Evolutionary conservation across 2,113 vertebrate species (phyloP).

Genomic region (Prunella fulvescens): DNA sequence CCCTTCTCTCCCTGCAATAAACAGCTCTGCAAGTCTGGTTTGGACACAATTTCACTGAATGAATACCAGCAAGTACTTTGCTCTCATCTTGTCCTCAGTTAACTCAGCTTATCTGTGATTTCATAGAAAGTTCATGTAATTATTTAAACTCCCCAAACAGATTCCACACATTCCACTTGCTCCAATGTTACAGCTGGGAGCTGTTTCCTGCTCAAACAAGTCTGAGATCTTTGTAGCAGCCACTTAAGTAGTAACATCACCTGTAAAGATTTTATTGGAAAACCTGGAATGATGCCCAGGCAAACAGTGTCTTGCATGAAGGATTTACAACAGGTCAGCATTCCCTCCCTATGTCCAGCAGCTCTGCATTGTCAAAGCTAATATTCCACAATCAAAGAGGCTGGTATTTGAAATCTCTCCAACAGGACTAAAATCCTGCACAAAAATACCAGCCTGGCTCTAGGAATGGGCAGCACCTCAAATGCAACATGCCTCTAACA

Average conservation of each 20-base stretch:
- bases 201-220: neutral
- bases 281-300: neutral
- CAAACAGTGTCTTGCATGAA: neutral
- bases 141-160: neutral
- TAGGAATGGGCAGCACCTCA: neutral
- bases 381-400: neutral
- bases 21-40: neutral
- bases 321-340: neutral
- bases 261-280: neutral
- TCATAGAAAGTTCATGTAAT: neutral
- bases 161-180: neutral
- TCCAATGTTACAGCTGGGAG: neutral
- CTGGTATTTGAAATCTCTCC: neutral
- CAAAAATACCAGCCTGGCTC: neutral
- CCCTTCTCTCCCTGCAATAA: neutral
- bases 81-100: neutral
- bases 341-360: neutral
- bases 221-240: neutral
- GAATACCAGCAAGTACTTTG: neutral
- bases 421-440: neutral
- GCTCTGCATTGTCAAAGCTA: neutral
- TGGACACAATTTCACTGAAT: neutral
- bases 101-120: neutral
- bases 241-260: neutral
- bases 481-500: neutral